Percentiles rank a stretch among this genome's conserved stretches.
phyloP scores from a whole-genome alignment of 2,888 invertebrate species.

The Clepsis dumicolana region DNA sequence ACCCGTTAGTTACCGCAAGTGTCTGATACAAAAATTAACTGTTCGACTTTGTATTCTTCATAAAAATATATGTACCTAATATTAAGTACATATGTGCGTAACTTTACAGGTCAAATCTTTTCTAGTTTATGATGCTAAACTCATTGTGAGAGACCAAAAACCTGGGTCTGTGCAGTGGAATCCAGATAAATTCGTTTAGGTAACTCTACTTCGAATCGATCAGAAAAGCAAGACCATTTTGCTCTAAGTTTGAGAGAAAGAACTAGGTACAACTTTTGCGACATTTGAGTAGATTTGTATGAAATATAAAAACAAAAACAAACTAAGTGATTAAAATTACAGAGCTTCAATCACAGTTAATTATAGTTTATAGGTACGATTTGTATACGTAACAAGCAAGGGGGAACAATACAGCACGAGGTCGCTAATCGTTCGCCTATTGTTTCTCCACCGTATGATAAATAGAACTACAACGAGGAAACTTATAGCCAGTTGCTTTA shows the following conservation, averaged over 20 bases:
- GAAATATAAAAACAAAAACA: neutral
- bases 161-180: too few species aligned
- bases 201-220: too few species aligned
- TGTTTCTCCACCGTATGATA: constrained; percentile 47
- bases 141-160: too few species aligned
- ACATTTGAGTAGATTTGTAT: too few species aligned
- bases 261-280: too few species aligned
- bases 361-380: neutral
- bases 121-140: too few species aligned
- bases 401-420: constrained; percentile 45
- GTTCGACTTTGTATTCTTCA: neutral
- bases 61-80: neutral
- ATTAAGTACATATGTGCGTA: too few species aligned
- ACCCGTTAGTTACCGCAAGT: constrained; percentile 1
- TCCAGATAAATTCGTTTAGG: too few species aligned
- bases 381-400: constrained; percentile 5
- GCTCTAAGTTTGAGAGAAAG: too few species aligned
- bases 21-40: neutral
- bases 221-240: too few species aligned
- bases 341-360: neutral
- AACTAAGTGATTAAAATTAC: neutral
- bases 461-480: constrained; percentile 16
- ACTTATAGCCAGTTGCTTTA: constrained; percentile 15
- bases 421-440: constrained; percentile 58
- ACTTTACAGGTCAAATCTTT: too few species aligned